Conservation (phyloP, 2,113 vertebrate species). For the Pipa parva region DNA sequence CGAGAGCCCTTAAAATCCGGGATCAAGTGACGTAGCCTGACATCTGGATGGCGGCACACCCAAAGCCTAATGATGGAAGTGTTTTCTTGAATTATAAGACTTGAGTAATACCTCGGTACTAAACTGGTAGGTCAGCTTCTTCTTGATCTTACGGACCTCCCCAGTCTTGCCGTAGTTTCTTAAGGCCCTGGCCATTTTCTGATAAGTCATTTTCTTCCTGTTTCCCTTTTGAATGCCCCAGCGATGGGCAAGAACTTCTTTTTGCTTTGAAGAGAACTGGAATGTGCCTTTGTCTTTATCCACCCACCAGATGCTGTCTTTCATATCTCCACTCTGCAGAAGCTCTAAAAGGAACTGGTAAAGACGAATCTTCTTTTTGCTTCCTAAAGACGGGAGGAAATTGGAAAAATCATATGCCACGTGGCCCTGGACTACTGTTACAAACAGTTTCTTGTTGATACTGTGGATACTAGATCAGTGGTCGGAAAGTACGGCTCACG, state of each 20-base stretch:
- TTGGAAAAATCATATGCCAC: too few relatives aligned
- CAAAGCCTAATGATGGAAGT: conserved; percentile 69
- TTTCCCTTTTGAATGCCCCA: conserved; percentile 98
- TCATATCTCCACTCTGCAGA: conserved; percentile 92
- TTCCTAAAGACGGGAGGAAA: conserved; percentile 64
- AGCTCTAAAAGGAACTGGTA: conserved; percentile 98
- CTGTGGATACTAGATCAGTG: too few relatives aligned
- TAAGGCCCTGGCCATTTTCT: conserved; percentile 96
- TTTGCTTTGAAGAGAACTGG: conserved; percentile 98
- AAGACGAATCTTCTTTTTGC: conserved; percentile 96
- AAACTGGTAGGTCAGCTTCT: conserved; percentile 98
- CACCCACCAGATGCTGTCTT: conserved; percentile 99
- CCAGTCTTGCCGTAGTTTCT: conserved; percentile 98
- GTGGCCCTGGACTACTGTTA: too few relatives aligned
- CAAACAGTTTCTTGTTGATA: too few relatives aligned
- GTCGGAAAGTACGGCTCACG: too few relatives aligned
- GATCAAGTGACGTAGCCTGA: conserved; percentile 47
- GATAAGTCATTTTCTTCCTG: conserved; percentile 98
- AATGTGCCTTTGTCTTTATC: conserved; percentile 97
- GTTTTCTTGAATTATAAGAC: conserved; percentile 73
- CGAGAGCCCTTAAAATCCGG: background rate
- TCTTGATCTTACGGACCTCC: conserved; percentile 97
- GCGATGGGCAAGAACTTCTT: conserved; percentile 88
- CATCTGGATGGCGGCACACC: conserved; percentile 4
- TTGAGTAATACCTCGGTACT: conserved; percentile 93